Conservation (phyloP, 1,140 invertebrate species). For the Antheraea mylitta region DNA sequence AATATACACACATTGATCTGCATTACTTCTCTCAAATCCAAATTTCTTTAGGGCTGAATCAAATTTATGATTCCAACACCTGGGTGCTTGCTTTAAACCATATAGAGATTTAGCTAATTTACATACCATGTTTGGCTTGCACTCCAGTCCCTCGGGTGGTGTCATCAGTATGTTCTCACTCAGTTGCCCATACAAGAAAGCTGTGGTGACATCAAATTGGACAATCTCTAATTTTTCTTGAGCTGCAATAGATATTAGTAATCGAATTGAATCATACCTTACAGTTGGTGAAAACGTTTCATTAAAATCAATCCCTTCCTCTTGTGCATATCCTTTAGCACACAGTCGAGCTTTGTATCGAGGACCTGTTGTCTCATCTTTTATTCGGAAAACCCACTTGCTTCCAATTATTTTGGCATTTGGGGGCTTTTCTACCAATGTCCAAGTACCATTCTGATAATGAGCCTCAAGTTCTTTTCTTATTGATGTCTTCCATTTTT, state of each 20-base stretch:
- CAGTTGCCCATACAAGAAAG: conserved; percentile 21
- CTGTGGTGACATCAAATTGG: conserved; percentile 20
- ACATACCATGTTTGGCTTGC: conserved; percentile 35
- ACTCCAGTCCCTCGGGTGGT: conserved; percentile 17
- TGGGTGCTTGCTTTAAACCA: conserved; percentile 61
- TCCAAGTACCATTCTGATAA: conserved; percentile 40
- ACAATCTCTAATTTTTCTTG: conserved; percentile 19
- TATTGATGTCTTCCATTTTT: conserved; percentile 39
- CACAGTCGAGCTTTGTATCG: conserved; percentile 31
- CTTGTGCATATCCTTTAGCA: conserved; percentile 38
- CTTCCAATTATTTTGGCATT: conserved; percentile 42
- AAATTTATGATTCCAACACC: conserved; percentile 54
- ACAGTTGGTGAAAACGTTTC: conserved; percentile 37
- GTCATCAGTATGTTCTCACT: conserved; percentile 17
- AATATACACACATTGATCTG: conserved; percentile 57
- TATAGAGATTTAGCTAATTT: conserved; percentile 56
- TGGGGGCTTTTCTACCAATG: conserved; percentile 36
- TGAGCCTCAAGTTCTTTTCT: conserved; percentile 38
- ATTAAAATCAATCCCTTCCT: conserved; percentile 39
- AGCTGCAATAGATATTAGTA: conserved; percentile 23
- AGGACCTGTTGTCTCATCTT: conserved; percentile 33
- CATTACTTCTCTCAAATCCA: conserved; percentile 45
- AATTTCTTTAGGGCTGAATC: conserved; percentile 36
- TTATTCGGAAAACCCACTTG: conserved; percentile 59
- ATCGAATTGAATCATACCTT: conserved; percentile 39